Evolutionary conservation across 2,113 vertebrate genomes (phyloP).

Genomic region (Colaptes auratus): DNA sequence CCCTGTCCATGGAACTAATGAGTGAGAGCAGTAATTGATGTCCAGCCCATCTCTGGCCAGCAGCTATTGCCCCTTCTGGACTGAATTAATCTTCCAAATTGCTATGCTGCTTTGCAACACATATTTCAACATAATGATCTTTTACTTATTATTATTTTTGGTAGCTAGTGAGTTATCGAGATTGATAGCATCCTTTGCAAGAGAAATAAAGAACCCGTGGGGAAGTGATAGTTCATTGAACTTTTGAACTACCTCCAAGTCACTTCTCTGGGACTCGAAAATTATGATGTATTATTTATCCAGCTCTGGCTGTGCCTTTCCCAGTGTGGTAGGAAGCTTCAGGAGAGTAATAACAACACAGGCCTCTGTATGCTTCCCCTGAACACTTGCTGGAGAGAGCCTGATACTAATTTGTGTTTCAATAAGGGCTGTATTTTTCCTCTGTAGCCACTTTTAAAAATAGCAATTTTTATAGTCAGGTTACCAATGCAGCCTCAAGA

Average conservation of each 20-base stretch:
- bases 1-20: conserved; percentile 46
- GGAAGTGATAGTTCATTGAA: conserved; percentile 58
- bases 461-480: background rate
- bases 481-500: background rate
- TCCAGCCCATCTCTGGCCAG: conserved; percentile 59
- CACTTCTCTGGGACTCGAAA: conserved; percentile 44
- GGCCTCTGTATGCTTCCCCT: background rate
- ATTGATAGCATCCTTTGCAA: conserved; percentile 59
- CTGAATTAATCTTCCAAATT: conserved; percentile 68
- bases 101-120: conserved; percentile 50
- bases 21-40: conserved; percentile 62
- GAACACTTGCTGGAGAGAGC: background rate
- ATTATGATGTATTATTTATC: conserved; percentile 65
- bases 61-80: conserved; percentile 64
- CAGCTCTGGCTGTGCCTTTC: conserved; percentile 21
- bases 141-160: conserved; percentile 65
- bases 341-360: background rate
- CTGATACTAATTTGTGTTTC: conserved; percentile 23
- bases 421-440: background rate
- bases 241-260: conserved; percentile 61
- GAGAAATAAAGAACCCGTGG: conserved; percentile 50
- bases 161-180: conserved; percentile 49
- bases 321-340: background rate
- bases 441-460: background rate
- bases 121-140: conserved; percentile 66